These are phyloP conservation scores for Dastarcus helophoroides DNA, from an alignment of 2,888 invertebrate species.

Conservation along the genomic window DNA sequence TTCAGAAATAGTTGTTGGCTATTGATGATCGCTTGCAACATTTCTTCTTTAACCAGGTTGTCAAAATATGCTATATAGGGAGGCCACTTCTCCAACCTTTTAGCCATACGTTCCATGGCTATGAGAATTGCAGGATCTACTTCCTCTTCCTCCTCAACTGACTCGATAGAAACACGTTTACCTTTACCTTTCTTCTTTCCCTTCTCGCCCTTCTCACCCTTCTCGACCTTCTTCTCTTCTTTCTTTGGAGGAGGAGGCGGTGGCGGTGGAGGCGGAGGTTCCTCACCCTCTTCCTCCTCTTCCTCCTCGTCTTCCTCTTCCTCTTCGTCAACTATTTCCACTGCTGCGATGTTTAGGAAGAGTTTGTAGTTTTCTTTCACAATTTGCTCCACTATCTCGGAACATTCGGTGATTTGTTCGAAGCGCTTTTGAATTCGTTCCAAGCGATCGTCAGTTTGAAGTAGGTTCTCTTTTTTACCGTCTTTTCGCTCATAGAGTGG, in stretches of 20 bases:
- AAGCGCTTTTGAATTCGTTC: constrained; percentile 45
- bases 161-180: constrained; percentile 6
- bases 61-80: constrained; percentile 22
- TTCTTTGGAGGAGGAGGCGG: too few relatives aligned
- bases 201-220: constrained; percentile 5
- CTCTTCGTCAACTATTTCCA: constrained; percentile 11
- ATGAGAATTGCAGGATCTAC: too few relatives aligned
- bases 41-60: constrained; percentile 6
- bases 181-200: constrained; percentile 5
- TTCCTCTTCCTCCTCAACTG: constrained; percentile 27
- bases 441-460: constrained; percentile 46
- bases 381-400: constrained; percentile 44
- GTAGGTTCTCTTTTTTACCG: constrained; percentile 42
- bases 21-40: constrained; percentile 5
- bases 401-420: constrained; percentile 39
- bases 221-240: constrained; percentile 3
- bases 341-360: constrained; percentile 49
- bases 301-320: constrained; percentile 16
- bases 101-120: too few relatives aligned
- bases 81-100: constrained; percentile 12
- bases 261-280: too few relatives aligned
- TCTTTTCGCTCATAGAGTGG: constrained; percentile 70
- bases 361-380: constrained; percentile 55
- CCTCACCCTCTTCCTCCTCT: constrained; percentile 30
- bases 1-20: constrained; percentile 43